Evolutionary conservation across 2,113 vertebrate species (phyloP).

Genomic region (Haemorhous mexicanus): DNA sequence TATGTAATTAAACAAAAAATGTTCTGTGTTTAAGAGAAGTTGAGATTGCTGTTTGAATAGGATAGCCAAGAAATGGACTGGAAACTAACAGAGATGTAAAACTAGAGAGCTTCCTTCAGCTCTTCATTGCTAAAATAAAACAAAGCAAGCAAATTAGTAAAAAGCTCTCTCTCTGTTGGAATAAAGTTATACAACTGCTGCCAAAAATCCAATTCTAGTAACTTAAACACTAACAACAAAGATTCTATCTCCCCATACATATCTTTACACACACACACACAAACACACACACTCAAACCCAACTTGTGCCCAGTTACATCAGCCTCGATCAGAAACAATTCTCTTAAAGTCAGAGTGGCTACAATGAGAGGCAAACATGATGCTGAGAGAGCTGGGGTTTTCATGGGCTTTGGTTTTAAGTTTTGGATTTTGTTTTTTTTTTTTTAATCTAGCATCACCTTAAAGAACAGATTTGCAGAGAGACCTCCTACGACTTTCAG

Average conservation of each 20-base stretch:
- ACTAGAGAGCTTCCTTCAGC: background rate
- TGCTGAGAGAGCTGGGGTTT: background rate
- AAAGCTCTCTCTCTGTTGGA: background rate
- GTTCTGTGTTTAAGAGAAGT: background rate
- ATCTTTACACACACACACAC: background rate
- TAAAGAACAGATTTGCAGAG: background rate
- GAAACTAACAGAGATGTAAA: background rate
- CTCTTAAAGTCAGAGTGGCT: background rate
- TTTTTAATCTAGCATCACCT: background rate
- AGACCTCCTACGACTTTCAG: background rate
- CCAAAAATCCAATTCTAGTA: constrained; percentile 2
- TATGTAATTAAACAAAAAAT: background rate
- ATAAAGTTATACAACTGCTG: background rate
- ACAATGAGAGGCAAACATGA: background rate
- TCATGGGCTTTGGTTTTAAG: background rate
- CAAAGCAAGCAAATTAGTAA: background rate
- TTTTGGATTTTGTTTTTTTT: background rate
- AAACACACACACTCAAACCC: background rate
- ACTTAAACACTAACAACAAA: background rate
- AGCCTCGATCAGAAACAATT: background rate
- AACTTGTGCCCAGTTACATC: background rate
- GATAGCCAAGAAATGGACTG: background rate
- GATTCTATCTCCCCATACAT: background rate
- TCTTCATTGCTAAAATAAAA: background rate
- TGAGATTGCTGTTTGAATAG: background rate